phyloP scores from a whole-genome alignment of 2,113 vertebrate species.

The Vulpes ferrilata region DNA sequence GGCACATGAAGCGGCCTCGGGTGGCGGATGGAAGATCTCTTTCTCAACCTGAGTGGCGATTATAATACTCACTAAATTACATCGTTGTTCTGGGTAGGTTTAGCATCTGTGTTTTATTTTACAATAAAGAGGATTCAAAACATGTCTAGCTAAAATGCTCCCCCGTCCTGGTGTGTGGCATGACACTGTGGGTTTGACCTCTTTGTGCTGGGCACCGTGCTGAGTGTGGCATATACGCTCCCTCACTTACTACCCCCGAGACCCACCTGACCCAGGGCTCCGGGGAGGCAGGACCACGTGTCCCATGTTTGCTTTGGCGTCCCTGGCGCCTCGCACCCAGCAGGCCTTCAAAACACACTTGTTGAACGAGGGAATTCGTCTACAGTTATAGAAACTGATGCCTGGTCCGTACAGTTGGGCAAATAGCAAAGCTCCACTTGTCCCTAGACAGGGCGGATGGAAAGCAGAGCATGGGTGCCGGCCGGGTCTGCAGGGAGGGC shows the following conservation, averaged over 20 bases:
- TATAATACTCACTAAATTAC: rapidly evolving
- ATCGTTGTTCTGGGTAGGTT: neutral
- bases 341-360: too few species aligned
- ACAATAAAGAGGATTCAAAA: neutral
- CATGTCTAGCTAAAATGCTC: neutral
- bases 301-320: neutral
- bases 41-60: neutral
- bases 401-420: rapidly evolving
- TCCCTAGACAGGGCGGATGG: rapidly evolving
- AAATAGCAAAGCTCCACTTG: neutral
- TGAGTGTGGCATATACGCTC: rapidly evolving
- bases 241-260: rapidly evolving
- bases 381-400: neutral
- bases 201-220: neutral
- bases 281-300: neutral
- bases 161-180: rapidly evolving
- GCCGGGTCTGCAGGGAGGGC: neutral
- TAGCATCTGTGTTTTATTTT: neutral
- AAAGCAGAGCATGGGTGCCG: rapidly evolving
- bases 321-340: neutral
- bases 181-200: neutral
- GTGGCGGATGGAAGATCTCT: neutral
- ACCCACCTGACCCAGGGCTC: rapidly evolving
- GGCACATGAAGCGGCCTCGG: rapidly evolving
- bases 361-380: neutral